phyloP scores from a whole-genome alignment of 2,888 invertebrate species.

The Bedellia somnulentella region DNA sequence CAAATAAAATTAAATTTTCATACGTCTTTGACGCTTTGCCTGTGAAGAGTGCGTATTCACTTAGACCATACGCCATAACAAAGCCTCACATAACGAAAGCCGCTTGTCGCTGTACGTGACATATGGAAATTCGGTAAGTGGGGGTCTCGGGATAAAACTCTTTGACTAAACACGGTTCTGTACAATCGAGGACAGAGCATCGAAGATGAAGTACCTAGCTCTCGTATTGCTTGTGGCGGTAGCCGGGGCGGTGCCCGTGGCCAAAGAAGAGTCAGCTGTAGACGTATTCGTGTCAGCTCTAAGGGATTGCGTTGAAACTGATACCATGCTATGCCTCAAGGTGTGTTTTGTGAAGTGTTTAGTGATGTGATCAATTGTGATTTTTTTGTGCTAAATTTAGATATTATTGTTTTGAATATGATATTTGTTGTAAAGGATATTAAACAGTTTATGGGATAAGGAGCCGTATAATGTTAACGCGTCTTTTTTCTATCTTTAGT shows the following conservation, averaged over 20 bases:
- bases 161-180: slow-evolving; percentile 25
- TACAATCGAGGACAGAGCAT: slow-evolving; percentile 38
- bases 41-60: no score
- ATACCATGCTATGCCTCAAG: slow-evolving; percentile 73
- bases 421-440: no score
- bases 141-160: slow-evolving; percentile 47
- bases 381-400: no score
- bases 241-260: slow-evolving; percentile 35
- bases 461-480: no score
- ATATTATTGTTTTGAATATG: no score
- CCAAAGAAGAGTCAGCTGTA: slow-evolving; percentile 35
- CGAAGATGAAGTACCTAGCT: slow-evolving; percentile 39
- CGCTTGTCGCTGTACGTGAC: slow-evolving; percentile 22
- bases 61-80: slow-evolving; percentile 13
- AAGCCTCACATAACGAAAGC: slow-evolving; percentile 2
- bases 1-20: no score
- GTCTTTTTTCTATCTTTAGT: no score
- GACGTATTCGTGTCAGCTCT: slow-evolving; percentile 46
- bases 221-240: slow-evolving; percentile 30
- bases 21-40: no score
- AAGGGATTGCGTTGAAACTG: slow-evolving; percentile 70
- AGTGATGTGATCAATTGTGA: no score
- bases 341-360: slow-evolving; percentile 58
- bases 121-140: slow-evolving; percentile 36
- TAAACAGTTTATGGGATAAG: no score